A percentile compares a stretch with the other conserved stretches of the same genome.
Evolutionary conservation across 1,140 invertebrate species (phyloP).

Genomic region (Telenomus remus): DNA sequence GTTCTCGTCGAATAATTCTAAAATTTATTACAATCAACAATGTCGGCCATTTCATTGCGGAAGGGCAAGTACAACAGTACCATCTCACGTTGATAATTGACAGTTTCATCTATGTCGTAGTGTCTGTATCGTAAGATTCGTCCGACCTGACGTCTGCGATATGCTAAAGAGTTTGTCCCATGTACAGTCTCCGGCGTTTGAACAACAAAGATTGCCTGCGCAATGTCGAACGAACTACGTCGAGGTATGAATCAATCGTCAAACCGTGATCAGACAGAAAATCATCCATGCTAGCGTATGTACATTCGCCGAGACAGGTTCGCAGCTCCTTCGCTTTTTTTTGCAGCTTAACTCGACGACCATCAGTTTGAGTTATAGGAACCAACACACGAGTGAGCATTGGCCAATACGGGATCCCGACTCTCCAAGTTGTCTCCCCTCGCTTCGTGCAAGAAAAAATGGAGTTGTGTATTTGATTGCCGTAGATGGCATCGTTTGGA

Average conservation of each 20-base stretch:
- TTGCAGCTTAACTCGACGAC: not conserved
- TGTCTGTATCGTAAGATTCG: slow-evolving; percentile 64
- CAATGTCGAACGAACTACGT: slow-evolving; percentile 1
- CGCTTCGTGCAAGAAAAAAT: slow-evolving; percentile 65
- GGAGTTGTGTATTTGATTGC: slow-evolving; percentile 64
- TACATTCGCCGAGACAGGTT: slow-evolving; percentile 1
- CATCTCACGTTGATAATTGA: slow-evolving; percentile 59
- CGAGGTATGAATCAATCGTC: not conserved
- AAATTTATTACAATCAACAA: slow-evolving; percentile 58
- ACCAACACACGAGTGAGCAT: not conserved
- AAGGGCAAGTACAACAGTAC: slow-evolving; percentile 63
- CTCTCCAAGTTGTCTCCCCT: slow-evolving; percentile 64
- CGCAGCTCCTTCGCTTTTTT: slow-evolving; percentile 2
- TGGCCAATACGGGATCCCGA: slow-evolving; percentile 59
- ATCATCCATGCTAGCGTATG: not conserved
- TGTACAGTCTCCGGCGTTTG: no score
- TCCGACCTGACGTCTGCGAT: no score
- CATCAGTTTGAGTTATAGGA: not conserved
- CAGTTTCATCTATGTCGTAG: slow-evolving; percentile 61
- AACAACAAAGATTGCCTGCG: not conserved
- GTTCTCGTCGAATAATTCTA: slow-evolving; percentile 41
- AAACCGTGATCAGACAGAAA: not conserved
- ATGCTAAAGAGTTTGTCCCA: no score
- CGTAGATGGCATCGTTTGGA: slow-evolving; percentile 1
- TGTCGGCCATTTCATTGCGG: slow-evolving; percentile 60